These are phyloP conservation scores for Papilio machaon DNA, from an alignment of 1,140 invertebrate species.

Conservation along the genomic window DNA sequence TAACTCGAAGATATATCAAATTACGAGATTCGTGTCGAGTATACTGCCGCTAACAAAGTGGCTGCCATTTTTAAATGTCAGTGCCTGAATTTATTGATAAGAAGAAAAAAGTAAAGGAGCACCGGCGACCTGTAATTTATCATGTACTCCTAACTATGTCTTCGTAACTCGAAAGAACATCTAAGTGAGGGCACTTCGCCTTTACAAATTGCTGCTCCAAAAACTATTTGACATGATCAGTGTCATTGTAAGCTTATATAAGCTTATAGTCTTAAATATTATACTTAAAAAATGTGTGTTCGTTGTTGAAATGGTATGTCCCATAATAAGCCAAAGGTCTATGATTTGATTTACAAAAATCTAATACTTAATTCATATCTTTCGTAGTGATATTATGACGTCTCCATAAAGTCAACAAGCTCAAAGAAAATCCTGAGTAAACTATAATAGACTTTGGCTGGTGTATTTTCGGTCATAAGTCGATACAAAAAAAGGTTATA, in stretches of 20 bases:
- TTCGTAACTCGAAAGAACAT: conserved; percentile 20
- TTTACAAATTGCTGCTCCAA: conserved; percentile 22
- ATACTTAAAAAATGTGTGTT: no score
- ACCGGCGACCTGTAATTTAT: conserved; percentile 26
- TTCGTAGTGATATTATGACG: neutral
- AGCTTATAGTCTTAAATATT: no score
- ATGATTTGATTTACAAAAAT: neutral
- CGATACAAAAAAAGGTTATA: conserved; percentile 17
- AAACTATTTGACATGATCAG: conserved; percentile 16
- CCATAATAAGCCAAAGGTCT: neutral
- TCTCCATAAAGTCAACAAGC: neutral
- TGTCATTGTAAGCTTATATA: neutral
- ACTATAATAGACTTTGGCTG: neutral
- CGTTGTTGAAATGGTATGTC: no score
- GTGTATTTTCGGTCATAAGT: neutral
- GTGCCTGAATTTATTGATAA: conserved; percentile 1
- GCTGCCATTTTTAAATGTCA: conserved; percentile 29
- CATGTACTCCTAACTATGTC: conserved; percentile 18
- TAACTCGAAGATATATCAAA: conserved; percentile 9
- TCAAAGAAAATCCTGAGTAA: neutral
- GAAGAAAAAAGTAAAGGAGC: conserved; percentile 29
- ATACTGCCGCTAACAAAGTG: conserved; percentile 22
- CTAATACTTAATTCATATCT: neutral
- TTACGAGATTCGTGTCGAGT: neutral
- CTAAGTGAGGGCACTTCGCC: conserved; percentile 14